Percentiles rank a stretch among this genome's conserved stretches.
Conservation (phyloP, 2,113 vertebrate genomes). For the Crotalus tigris region DNA sequence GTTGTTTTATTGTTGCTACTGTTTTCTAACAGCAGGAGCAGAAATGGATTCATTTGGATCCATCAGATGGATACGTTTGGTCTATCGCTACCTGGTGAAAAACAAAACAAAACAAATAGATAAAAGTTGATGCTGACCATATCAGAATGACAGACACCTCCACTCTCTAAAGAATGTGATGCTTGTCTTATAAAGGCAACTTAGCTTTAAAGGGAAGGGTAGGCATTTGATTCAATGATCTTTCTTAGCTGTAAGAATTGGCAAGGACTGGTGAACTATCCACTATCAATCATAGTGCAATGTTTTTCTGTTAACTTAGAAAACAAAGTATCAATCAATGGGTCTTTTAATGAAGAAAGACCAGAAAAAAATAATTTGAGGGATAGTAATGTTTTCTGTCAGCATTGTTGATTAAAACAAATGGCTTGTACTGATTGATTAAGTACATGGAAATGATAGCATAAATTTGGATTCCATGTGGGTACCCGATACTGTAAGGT, state of each 20-base stretch:
- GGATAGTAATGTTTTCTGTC: background rate
- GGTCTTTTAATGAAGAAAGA: background rate
- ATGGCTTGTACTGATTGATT: background rate
- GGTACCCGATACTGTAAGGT: background rate
- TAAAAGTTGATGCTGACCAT: background rate
- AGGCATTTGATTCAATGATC: background rate
- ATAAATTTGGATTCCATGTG: background rate
- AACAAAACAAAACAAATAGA: background rate
- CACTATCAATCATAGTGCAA: background rate
- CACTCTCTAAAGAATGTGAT: background rate
- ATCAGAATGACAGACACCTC: background rate
- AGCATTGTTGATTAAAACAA: background rate
- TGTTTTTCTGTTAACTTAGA: background rate
- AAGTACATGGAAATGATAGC: background rate
- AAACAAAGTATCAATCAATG: background rate
- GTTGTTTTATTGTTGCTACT: background rate
- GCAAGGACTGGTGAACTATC: background rate
- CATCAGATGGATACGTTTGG: background rate
- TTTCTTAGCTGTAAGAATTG: background rate
- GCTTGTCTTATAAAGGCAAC: background rate
- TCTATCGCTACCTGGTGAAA: background rate
- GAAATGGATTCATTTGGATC: background rate
- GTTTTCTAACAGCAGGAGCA: background rate
- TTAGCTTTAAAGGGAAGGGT: background rate
- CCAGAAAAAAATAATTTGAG: background rate